Evolutionary conservation across 2,888 invertebrate species (phyloP), one percentile per base, ranked within the genome.

Genomic region (Baccha elongata): DNA sequence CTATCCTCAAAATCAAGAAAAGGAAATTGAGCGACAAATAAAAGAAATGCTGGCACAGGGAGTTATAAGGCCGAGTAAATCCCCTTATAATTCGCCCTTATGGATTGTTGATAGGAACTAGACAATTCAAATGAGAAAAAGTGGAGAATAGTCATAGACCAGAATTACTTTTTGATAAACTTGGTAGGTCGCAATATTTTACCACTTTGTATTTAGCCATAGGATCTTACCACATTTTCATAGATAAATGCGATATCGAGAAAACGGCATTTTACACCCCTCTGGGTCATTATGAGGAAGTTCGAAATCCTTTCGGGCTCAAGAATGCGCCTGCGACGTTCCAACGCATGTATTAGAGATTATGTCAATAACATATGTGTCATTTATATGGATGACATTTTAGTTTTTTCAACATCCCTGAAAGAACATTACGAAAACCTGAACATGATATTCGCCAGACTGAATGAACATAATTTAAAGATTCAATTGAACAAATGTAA

Each of bases 401-500:
- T 81, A 23, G 37, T 76, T 46, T 73, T 65, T 26, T 48, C 50
- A 15, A 79, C n/a, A n/a, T n/a, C 73, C 3, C 21, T 85, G 8
- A 37, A 84, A 53, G 85, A 85, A 62, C 75, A 80, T 55, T 19
- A 62, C n/a, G 46, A 52, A 29, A 69, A 37, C 23, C 29, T 75
- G 7, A 68, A 67, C 37, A 69, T 62, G 21, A 69, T 81, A 52
- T 78, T 85, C 23, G 32, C 62, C 3, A 60, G 40, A 42, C 35
- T 85, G 29, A 46, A 52, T 37, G 65, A 65, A 46, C 42, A 72
- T 50, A 53, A n/a, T n/a, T n/a, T n/a, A n/a, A n/a, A n/a, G n/a
- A n/a, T n/a, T n/a, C n/a, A n/a, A n/a, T n/a, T n/a, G 11, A 60
- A 83, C 46, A 85, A 87, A 87, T 86, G 83, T 10, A 79, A 86